Base-by-base conservation (phyloP, 2,888 invertebrate species). In the Hemithea aestivaria region DNA sequence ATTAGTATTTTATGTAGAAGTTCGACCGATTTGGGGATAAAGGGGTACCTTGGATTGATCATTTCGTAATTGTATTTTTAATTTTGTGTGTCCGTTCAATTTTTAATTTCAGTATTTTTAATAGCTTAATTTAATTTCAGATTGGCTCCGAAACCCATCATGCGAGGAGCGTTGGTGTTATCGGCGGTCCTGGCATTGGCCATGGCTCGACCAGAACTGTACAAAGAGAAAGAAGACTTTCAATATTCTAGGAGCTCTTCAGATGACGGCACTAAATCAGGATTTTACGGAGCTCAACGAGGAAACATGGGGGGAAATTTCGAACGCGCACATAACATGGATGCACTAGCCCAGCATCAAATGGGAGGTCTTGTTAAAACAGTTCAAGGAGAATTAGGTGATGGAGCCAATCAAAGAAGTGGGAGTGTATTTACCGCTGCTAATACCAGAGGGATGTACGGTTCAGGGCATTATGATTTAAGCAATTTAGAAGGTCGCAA, bases 241-340 rank as follows among this genome's bases (percentile, higher is more conserved):
- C 71, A 88, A 58, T 88, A 64, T 56, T 76, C 85, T 9, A 71
- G 88, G 53, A 85, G 83, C 48, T 85, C 85, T n/a, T 66, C 82
- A 1, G 87, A 85, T 38, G 87, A 87, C 12, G 88, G 87, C 7
- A 53, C 53, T 7, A 87, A 85, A 54, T 62, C 83, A 7, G 88
- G 88, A 7, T 87, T 44, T 49, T 88, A 88, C 43, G 85, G 77
- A 8, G 80, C 88, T 6, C 87, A 87, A 45, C 68, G 85, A 52
- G 88, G 88, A n/a, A 88, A 88, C 44, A 79, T 85, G 84, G 87
- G 87, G 8, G 87, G 87, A 1, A 88, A 88, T 51, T 88, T 71
- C 50, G 88, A 88, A 64, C 68, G 66, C 20, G 78, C 88, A 3
- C 87, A 87, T 47, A 88, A 88, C 47, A 88, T 88, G 88, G 88